Percentiles rank a stretch among this genome's conserved stretches.
Evolutionary conservation across 2,113 vertebrate genomes (phyloP).

Genomic region (Semicossyphus pulcher): DNA sequence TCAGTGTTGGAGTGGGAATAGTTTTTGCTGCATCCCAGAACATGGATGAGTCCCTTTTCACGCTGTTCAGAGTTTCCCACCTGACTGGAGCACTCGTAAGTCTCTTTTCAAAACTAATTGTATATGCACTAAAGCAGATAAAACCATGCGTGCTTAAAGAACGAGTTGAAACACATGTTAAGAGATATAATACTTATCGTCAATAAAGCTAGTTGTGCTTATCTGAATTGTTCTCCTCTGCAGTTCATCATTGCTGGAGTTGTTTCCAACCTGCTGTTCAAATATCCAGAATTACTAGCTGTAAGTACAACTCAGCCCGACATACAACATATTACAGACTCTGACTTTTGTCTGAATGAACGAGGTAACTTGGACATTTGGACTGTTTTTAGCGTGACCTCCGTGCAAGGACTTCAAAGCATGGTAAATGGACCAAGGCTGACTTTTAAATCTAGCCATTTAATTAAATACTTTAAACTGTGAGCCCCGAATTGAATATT

Average conservation of each 20-base stretch:
- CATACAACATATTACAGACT: neutral
- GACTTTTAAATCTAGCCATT: neutral
- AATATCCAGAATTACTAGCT: conserved; percentile 64
- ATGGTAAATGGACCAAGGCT: neutral
- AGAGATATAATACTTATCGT: no score
- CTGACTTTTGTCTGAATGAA: no score
- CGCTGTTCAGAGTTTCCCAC: conserved; percentile 76
- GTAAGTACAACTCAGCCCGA: conserved; percentile 59
- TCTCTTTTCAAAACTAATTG: neutral
- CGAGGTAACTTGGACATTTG: no score
- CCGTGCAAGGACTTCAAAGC: conserved; percentile 3
- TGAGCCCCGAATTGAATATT: no score
- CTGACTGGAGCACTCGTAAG: conserved; percentile 76
- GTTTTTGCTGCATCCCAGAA: conserved; percentile 57
- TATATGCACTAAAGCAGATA: neutral
- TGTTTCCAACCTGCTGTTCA: conserved; percentile 72
- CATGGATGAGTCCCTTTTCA: neutral
- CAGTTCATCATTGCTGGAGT: conserved; percentile 78
- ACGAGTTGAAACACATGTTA: neutral
- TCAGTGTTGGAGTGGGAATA: conserved; percentile 77
- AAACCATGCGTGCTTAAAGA: neutral
- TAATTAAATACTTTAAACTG: neutral
- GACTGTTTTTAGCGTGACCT: conserved; percentile 43
- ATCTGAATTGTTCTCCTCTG: neutral
- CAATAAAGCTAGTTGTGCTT: no score